Conservation (phyloP, 2,888 invertebrate genomes). For the Drosophila mimica region DNA sequence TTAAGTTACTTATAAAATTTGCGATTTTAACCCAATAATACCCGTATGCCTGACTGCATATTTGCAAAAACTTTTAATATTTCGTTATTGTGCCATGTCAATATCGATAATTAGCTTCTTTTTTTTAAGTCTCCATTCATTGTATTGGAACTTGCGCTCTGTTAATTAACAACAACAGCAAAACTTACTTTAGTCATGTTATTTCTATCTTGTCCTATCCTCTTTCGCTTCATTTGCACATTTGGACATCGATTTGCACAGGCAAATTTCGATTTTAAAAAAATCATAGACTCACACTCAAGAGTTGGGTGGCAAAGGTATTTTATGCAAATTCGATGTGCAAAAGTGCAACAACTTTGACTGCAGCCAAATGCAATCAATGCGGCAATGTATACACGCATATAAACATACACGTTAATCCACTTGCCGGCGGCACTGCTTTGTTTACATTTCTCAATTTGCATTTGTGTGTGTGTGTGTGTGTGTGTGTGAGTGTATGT, state of each 20-base stretch:
- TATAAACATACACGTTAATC: not conserved
- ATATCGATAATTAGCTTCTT: conserved; percentile 12
- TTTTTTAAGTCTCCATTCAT: not conserved
- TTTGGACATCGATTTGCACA: conserved; percentile 43
- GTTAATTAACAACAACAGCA: conserved; percentile 21
- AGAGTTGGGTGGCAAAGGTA: conserved; percentile 20
- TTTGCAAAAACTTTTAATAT: not conserved
- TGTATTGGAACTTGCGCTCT: not conserved
- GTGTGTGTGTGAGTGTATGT: not conserved
- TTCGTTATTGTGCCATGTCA: not conserved
- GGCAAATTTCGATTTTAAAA: conserved; percentile 16
- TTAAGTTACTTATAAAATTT: not conserved
- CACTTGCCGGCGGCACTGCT: conserved; percentile 16
- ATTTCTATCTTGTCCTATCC: not conserved
- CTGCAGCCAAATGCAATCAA: conserved; percentile 39
- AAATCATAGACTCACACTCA: too few species aligned
- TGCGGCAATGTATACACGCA: not conserved
- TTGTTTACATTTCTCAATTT: conserved; percentile 36
- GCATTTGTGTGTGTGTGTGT: conserved; percentile 1
- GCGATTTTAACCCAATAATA: not conserved
- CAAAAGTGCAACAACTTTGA: conserved; percentile 64
- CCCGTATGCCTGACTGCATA: not conserved
- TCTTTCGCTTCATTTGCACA: conserved; percentile 1
- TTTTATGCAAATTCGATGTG: conserved; percentile 45
- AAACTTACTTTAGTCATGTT: not conserved